Base-by-base conservation (phyloP, 2,888 invertebrate genomes). In the Machimus atricapillus region DNA sequence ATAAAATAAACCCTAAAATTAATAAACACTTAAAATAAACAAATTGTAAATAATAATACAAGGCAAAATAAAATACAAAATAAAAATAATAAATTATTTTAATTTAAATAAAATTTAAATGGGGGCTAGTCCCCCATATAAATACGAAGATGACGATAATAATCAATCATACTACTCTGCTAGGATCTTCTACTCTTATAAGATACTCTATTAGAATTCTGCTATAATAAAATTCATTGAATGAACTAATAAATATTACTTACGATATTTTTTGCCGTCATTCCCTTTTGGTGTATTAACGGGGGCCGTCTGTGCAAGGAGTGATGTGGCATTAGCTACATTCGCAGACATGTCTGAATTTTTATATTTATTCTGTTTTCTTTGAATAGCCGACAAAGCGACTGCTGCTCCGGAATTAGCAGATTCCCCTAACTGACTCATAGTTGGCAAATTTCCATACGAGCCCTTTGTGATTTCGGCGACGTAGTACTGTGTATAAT, bases 351-450 rank as follows among this genome's bases (percentile, higher is more conserved):
- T 91, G 1, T 77, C 86, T 12, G 79, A 19, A 77, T 43, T 40
- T 82, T 88, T 88, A 27, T 85, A 77, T 77, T 88, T 92, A 76
- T 91, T 91, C 87, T 91, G 91, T 87, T 92, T 93, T 34, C 92
- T 90, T 87, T 94, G 93, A 88, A 97, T 96, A 6, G 98, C 98
- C 0, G 97, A 97, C 90, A 97, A 96, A 0, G 98, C 97, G 0
- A 98, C 97, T 0, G 97, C 97, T 0, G 97, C 97, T 0, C 97
- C 97, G 0, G 97, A 97, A 92, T 97, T 97, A 0, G 96, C 96
- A 12, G 91, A 90, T 77, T 92, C 93, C 0, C 91, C 91, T 34
- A 92, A 83, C 43, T 91, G 92, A 73, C 89, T 89, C 58, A 90
- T 89, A 19, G 91, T 88, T 16, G 91, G 91, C 34, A 91, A 89